Evolutionary conservation across 2,888 invertebrate genomes (phyloP), one percentile per base, ranked within the genome.

Genomic region (Agapetus fuscipes): DNA sequence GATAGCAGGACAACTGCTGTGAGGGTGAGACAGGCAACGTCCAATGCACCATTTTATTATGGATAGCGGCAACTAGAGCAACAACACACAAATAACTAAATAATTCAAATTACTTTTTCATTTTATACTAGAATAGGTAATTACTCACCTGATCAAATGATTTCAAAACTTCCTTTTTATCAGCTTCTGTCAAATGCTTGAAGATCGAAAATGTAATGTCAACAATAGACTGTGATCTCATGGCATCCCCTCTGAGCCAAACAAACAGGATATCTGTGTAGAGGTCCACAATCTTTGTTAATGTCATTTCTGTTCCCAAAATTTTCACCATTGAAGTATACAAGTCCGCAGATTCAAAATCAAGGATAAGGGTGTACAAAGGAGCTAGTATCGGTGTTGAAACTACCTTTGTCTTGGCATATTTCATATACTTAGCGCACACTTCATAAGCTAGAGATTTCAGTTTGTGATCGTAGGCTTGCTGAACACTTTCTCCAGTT

Each of bases 141-240:
- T 37, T 33, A 48, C 45, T 60, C 53, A 80, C 81, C 68, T 73
- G 62, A 17, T 70, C 53, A 36, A 84, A 63, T 0, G 67, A 66
- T 14, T 66, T 57, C 44, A 83, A 63, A 43, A 79, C 61, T 2
- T 57, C 56, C 16, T 69, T 59, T 51, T 76, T 76, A 34, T 78
- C 73, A 0, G 59, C 57, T 24, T 69, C 63, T 14, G 59, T 56
- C 49, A 81, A 55, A 47, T 76, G 71, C 20, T 63, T 62, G 41
- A 80, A 53, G 33, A 80, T 53, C 40, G 74, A 62, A 55, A 85
- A 83, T 31, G 78, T 61, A 9, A 84, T 60, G 51, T 80, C 75
- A 2, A 81, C 61, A 2, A 79, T 60, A 20, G 68, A 55, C 46
- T 70, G 69, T 26, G 71, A 67, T 13, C 71, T 61, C 49, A 72